Base-by-base conservation (phyloP, 2,113 vertebrate species). In the Oreochromis spilurus region DNA sequence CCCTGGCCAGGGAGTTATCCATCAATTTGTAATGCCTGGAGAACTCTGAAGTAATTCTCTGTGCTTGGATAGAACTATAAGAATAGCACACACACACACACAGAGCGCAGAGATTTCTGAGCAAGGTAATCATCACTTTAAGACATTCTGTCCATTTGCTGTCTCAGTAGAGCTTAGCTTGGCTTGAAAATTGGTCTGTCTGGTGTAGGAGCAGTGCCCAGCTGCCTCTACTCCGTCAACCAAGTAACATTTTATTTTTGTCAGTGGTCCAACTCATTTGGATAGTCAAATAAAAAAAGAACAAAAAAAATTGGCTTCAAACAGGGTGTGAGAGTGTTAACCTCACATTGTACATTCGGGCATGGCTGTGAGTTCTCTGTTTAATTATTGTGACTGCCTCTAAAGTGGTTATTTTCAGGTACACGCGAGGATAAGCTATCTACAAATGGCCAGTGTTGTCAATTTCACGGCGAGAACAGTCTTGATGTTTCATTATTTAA, bases 111-210 rank as follows among this genome's bases (percentile, higher is more conserved):
- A 75, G 70, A 67, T 82, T 87, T 88, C 29, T 26, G 53, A 87
- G 62, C 40, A 77, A 88, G 67, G 79, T 78, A 89, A 83, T 90
- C 88, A 86, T 81, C 65, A 77, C 50, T 84, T 60, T 82, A 79
- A 88, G 86, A 91, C 60, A 87, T 83, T 88, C 65, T 88, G 82
- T 87, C 86, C 82, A 90, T 92, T 94, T 91, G 75, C 79, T 34
- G n/a, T 90, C 80, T 93, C 81, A 79, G 60, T 75, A 84, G 70
- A 84, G 83, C 83, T 85, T 60, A 75, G 81, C 40, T 70, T 87
- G 45, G 29, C 50, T 78, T 82, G 36, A 77, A 87, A 82, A 89
- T 82, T 16, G 79, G 55, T 86, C 70, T 57, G 57, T 88, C 31
- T 50, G 77, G 75, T 80, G 43, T 21, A 21, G 45, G 24, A 85